Evolutionary conservation across 2,888 invertebrate species (phyloP).

Genomic region (Limenitis camilla): DNA sequence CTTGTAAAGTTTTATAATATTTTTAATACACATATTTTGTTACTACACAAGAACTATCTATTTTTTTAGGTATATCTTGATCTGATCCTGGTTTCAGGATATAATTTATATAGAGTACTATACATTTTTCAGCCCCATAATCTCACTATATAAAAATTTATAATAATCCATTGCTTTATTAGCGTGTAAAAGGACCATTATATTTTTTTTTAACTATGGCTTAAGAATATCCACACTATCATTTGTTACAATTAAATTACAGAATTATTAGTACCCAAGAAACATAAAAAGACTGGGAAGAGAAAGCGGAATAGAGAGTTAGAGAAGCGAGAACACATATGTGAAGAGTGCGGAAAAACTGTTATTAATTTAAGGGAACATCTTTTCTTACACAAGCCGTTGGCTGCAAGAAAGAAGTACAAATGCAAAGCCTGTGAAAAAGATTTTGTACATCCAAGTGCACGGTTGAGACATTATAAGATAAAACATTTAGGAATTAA

Average conservation of each 20-base stretch:
- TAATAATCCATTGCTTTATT: too few relatives aligned
- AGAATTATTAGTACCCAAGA: slow-evolving; percentile 1
- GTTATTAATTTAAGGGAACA: slow-evolving; percentile 49
- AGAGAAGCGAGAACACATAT: slow-evolving; percentile 34
- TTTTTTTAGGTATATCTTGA: neutral
- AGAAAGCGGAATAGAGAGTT: slow-evolving; percentile 27
- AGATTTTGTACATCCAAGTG: slow-evolving; percentile 36
- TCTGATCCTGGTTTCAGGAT: too few relatives aligned
- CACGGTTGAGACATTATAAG: slow-evolving; percentile 45
- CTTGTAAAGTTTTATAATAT: too few relatives aligned
- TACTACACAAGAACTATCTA: neutral
- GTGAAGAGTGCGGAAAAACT: slow-evolving; percentile 54
- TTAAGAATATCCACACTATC: too few relatives aligned
- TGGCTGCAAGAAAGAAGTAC: slow-evolving; percentile 29
- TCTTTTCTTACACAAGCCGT: slow-evolving; percentile 36
- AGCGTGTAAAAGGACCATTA: too few relatives aligned
- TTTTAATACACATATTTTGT: neutral
- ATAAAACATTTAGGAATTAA: slow-evolving; percentile 53
- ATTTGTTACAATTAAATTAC: slow-evolving; percentile 2
- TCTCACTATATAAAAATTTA: too few relatives aligned
- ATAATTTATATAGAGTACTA: too few relatives aligned
- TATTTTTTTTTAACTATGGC: too few relatives aligned
- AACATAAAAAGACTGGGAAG: slow-evolving; percentile 18
- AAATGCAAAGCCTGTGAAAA: slow-evolving; percentile 51
- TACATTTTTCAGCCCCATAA: too few relatives aligned